These are phyloP conservation scores for Philotrypesis tridentata DNA, from an alignment of 1,140 invertebrate genomes.

Conservation along the genomic window DNA sequence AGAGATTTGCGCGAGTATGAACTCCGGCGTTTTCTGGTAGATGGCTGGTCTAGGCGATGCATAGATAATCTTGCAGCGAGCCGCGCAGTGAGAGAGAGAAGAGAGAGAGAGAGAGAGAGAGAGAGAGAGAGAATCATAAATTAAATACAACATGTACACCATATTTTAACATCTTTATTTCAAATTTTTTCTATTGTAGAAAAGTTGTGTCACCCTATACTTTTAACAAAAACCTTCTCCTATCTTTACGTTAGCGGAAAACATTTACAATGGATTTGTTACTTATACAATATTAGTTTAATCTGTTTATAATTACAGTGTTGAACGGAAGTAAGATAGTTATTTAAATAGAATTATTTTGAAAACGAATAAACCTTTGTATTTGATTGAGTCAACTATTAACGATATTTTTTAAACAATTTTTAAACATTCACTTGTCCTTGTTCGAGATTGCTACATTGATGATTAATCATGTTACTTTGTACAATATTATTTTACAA, in stretches of 20 bases:
- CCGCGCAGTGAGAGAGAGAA: too few relatives aligned
- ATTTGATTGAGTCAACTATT: not conserved
- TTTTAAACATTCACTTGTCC: not conserved
- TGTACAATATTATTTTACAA: slow-evolving; percentile 19
- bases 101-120: too few relatives aligned
- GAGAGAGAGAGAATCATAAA: not conserved
- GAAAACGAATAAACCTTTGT: not conserved
- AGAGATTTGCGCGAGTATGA: too few relatives aligned
- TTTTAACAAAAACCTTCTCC: slow-evolving; percentile 6
- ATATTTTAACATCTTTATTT: slow-evolving; percentile 1
- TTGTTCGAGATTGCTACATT: not conserved
- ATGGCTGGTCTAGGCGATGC: too few relatives aligned
- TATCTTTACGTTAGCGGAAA: slow-evolving; percentile 18
- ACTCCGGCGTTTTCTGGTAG: too few relatives aligned
- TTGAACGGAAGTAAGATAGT: not conserved
- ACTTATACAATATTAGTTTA: slow-evolving; percentile 10
- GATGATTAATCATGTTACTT: not conserved
- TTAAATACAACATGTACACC: slow-evolving; percentile 4
- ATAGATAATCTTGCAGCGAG: too few relatives aligned
- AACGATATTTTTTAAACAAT: not conserved
- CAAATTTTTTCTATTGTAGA: slow-evolving; percentile 18
- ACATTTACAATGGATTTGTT: slow-evolving; percentile 16
- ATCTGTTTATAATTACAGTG: not conserved
- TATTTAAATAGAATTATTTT: not conserved
- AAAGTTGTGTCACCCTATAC: slow-evolving; percentile 5